phyloP scores from a whole-genome alignment of 1,140 invertebrate genomes.

The Argopecten irradians region DNA sequence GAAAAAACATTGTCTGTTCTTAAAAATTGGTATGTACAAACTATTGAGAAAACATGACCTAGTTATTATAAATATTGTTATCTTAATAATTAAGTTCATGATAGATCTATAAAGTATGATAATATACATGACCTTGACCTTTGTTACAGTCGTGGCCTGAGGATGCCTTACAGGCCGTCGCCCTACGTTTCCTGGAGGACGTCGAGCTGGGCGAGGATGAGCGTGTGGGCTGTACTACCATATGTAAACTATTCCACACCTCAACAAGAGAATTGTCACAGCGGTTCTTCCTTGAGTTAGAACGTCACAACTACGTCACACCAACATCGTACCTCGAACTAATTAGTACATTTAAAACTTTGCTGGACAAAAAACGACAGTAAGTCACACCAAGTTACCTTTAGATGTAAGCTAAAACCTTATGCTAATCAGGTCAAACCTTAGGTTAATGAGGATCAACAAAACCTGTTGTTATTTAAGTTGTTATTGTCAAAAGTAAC shows the following conservation, averaged over 20 bases:
- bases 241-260: slow-evolving; percentile 92
- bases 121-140: neutral
- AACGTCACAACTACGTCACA: slow-evolving; percentile 77
- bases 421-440: neutral
- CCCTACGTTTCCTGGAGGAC: slow-evolving; percentile 87
- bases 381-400: slow-evolving; percentile 82
- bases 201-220: slow-evolving; percentile 84
- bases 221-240: slow-evolving; percentile 79
- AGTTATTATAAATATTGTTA: no score
- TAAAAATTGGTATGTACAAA: no score
- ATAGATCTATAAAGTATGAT: no score
- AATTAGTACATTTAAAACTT: slow-evolving; percentile 76
- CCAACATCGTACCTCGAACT: slow-evolving; percentile 78
- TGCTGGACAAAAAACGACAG: slow-evolving; percentile 75
- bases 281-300: slow-evolving; percentile 83
- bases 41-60: no score
- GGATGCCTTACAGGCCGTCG: slow-evolving; percentile 87
- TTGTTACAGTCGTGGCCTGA: slow-evolving; percentile 78
- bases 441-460: no score
- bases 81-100: no score
- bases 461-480: no score
- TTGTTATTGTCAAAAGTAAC: no score
- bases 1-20: neutral
- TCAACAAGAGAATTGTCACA: slow-evolving; percentile 83
- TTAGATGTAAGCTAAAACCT: no score